Base-by-base conservation (phyloP, 2,888 invertebrate species). In the Noctua comes region DNA sequence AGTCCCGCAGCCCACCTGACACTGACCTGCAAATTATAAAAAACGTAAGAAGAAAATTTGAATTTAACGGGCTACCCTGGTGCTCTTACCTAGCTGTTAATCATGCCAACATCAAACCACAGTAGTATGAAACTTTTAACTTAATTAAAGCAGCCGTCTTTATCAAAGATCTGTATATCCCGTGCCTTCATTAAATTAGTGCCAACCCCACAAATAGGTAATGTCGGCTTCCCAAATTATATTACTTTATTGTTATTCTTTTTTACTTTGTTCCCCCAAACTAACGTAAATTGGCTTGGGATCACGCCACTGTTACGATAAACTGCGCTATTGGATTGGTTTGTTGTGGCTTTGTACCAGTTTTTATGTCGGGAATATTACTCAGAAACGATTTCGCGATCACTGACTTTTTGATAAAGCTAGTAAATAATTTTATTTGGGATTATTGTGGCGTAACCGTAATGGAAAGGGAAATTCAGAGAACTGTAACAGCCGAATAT, bases 211-310 rank as follows among this genome's bases (percentile, higher is more conserved):
- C 93, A 94, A 95, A 95, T 93, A 94, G 92, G 94, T 93, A 94
- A 95, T 95, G 93, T 93, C 94, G 93, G 92, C 92, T 91, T 93
- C 92, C 95, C 94, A 96, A 97, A 96, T 96, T 96, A 95, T 96
- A 96, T 96, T 95, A 96, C 94, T 95, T 96, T 96, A 96, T 96
- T 96, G 96, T 96, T 96, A 95, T 96, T 95, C 93, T 95, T 93
- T 93, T 95, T 95, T 94, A 94, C 93, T 94, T 93, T 91, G 92
- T 93, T 96, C 96, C 96, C 96, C 96, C 92, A 94, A 95, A 95
- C 94, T 95, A 94, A 92, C 93, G 95, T 95, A 96, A 95, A 96
- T 97, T 96, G 96, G 96, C 95, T 93, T 92, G 94, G 95, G 95
- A 96, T 96, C 96, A 96, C 96, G 96, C 95, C 92, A 95, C 93